Evolutionary conservation across 1,140 invertebrate genomes (phyloP), one percentile per base, ranked within the genome.

Genomic region (Eupristina koningsbergeri): DNA sequence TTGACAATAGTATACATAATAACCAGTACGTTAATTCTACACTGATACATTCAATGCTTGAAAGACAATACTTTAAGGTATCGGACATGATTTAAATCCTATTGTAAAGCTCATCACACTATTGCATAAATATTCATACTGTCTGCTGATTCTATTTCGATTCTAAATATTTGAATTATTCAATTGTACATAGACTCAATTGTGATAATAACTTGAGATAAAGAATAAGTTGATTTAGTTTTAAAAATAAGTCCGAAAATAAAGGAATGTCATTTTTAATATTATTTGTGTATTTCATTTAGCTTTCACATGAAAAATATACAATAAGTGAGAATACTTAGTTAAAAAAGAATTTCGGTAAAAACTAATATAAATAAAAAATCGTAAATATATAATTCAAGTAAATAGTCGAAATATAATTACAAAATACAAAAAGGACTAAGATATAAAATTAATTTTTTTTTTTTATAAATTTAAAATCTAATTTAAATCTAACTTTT

Each of bases 101-200:
- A 26, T 41, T 71, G 39, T 41, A 36, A 26, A 41, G 39, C 67
- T 71, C 39, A n/a, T 41, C 13, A 31, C 22, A 41, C 36, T n/a
- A 7, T 17, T 8, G 17, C 19, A 41, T 8, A 71, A 71, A 71
- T 71, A 71, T 71, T 71, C 36, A 71, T 71, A 36, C 41, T 41
- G 36, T 41, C 67, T 71, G 26, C 36, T 71, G 67, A 26, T 71
- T 71, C 36, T 71, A 71, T 71, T 71, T 71, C 13, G 36, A 41
- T 63, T 53, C 17, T 17, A 53, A 69, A 3, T n/a, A 26, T 11
- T 71, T 22, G 7, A 71, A 41, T 36, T 71, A 41, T n/a, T 71
- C 22, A 13, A 71, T n/a, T 17, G 22, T 6, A n/a, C 22, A 22
- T 2, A 31, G 7, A 71, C 9, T 11, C 19, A 1, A n/a, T 41